Evolutionary conservation across 2,888 invertebrate genomes (phyloP).

Genomic region (Cynaeus angustus): DNA sequence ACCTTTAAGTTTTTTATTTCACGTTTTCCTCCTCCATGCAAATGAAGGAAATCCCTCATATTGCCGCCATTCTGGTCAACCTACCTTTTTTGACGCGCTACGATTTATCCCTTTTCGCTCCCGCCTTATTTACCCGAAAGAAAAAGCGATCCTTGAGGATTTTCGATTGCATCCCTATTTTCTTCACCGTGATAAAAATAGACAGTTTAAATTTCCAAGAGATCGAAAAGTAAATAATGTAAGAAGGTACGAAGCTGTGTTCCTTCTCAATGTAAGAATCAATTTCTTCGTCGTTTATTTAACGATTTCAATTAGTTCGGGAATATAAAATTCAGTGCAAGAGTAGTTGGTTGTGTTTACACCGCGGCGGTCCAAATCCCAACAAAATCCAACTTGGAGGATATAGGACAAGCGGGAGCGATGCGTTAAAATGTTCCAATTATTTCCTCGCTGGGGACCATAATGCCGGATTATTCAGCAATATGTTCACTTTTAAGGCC

Average conservation of each 20-base stretch:
- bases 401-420: conserved; percentile 59
- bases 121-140: conserved; percentile 11
- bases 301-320: conserved; percentile 45
- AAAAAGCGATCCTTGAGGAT: conserved; percentile 31
- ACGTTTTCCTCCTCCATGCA: background rate
- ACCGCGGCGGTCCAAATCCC: conserved; percentile 47
- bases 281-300: conserved; percentile 18
- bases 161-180: conserved; percentile 34
- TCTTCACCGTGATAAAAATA: conserved; percentile 23
- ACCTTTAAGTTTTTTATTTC: background rate
- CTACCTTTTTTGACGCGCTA: background rate
- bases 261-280: conserved; percentile 11
- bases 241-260: conserved; percentile 6
- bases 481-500: conserved; percentile 58
- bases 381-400: conserved; percentile 56
- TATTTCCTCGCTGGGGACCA: conserved; percentile 59
- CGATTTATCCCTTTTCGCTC: conserved; percentile 7
- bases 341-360: conserved; percentile 49
- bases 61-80: background rate
- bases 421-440: conserved; percentile 62
- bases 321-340: conserved; percentile 46
- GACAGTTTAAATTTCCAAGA: conserved; percentile 28
- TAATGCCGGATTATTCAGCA: conserved; percentile 60
- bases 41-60: background rate
- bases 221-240: conserved; percentile 35